Conservation (phyloP, 2,113 vertebrate genomes). For the Tragelaphus scriptus region DNA sequence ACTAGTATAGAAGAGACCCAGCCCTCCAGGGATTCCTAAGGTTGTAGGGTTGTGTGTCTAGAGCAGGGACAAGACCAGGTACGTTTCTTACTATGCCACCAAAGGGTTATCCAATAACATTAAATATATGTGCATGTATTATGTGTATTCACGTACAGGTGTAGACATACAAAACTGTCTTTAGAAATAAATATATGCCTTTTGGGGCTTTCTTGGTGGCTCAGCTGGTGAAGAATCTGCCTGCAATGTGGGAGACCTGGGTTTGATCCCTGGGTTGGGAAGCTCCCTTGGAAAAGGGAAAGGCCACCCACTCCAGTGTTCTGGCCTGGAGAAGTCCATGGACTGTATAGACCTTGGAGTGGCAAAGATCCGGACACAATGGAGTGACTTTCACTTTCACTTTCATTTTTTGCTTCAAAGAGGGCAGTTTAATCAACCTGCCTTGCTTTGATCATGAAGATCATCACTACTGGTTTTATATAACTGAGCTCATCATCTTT, state of each 20-base stretch:
- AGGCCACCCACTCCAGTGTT: not conserved
- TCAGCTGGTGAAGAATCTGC: not conserved
- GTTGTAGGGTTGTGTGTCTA: not conserved
- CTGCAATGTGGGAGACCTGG: not conserved
- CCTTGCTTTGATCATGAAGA: not conserved
- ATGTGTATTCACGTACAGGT: not conserved
- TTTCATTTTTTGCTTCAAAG: not conserved
- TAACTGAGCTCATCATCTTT: not conserved
- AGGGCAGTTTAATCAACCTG: not conserved
- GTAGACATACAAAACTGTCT: not conserved
- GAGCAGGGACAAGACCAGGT: not conserved
- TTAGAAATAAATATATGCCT: not conserved
- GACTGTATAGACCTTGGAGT: not conserved
- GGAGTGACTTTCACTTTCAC: not conserved
- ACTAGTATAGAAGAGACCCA: not conserved
- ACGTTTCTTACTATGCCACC: not conserved
- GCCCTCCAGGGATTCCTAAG: not conserved
- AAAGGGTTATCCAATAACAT: not conserved
- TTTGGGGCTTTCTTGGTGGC: not conserved
- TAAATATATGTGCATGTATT: not conserved
- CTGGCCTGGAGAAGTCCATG: not conserved
- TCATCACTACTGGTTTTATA: not conserved
- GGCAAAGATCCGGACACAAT: not conserved
- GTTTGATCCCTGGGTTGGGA: not conserved
- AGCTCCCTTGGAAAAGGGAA: not conserved